phyloP scores from a whole-genome alignment of 2,113 vertebrate species.

The Alaudala cheleensis region DNA sequence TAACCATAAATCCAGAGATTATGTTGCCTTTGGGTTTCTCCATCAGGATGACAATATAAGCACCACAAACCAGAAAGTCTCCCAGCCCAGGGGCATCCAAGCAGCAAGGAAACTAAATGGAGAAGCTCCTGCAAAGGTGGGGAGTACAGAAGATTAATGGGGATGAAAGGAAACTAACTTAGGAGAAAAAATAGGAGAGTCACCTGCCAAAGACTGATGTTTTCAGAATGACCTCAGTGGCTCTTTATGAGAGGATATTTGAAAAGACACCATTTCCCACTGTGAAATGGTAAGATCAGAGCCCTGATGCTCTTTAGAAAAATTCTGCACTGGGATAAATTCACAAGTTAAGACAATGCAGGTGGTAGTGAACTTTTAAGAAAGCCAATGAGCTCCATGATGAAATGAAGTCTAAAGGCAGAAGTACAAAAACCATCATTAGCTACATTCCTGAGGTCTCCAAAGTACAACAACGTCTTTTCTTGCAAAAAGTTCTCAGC shows the following conservation, averaged over 20 bases:
- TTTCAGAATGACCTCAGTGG: not conserved
- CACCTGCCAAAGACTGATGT: not conserved
- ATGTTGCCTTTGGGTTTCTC: slow-evolving; percentile 2
- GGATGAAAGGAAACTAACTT: not conserved
- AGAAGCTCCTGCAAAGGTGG: not conserved
- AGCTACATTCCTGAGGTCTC: not conserved
- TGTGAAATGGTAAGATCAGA: not conserved
- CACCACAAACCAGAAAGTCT: not conserved
- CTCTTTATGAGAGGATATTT: not conserved
- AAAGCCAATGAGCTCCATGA: not conserved
- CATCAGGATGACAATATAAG: not conserved
- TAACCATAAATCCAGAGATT: not conserved
- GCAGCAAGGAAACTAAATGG: not conserved
- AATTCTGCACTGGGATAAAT: not conserved
- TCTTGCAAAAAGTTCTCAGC: slow-evolving; percentile 56
- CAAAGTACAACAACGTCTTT: slow-evolving; percentile 22
- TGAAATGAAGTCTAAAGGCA: not conserved
- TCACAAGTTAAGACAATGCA: not conserved
- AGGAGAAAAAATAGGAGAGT: not conserved
- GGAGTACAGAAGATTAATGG: not conserved
- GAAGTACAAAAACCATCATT: not conserved
- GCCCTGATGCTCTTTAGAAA: not conserved
- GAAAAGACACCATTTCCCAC: not conserved
- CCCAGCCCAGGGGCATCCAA: not conserved
- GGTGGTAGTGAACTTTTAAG: not conserved